Evolutionary conservation across 2,113 vertebrate genomes (phyloP).

Genomic region (Choloepus hoffmanni): DNA sequence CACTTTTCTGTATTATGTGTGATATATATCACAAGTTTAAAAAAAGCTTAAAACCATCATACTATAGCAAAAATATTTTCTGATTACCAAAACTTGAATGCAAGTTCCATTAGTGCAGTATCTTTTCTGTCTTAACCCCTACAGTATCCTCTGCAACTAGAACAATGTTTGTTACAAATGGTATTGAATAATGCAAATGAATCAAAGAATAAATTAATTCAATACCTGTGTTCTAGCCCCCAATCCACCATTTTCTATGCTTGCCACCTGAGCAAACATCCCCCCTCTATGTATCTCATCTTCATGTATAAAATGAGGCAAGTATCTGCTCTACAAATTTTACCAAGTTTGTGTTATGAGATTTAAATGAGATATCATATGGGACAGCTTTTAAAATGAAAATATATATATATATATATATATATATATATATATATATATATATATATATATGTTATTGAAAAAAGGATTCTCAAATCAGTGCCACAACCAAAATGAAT

Average conservation of each 20-base stretch:
- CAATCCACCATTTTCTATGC: slow-evolving; percentile 1
- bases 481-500: not conserved
- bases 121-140: not conserved
- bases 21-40: not conserved
- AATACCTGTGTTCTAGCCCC: not conserved
- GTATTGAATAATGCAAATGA: not conserved
- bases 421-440: too few species aligned
- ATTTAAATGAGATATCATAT: not conserved
- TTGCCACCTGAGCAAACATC: not conserved
- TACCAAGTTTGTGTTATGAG: not conserved
- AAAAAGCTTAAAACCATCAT: not conserved
- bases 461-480: slow-evolving; percentile 15
- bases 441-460: not conserved
- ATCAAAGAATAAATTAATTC: not conserved
- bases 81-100: not conserved
- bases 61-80: not conserved
- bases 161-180: not conserved
- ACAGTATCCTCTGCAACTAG: not conserved
- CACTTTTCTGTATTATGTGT: not conserved
- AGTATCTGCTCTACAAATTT: not conserved
- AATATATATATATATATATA: too few species aligned
- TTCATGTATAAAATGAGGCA: not conserved
- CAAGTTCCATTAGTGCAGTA: not conserved
- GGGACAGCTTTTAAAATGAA: not conserved
- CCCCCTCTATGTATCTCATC: not conserved